These are phyloP conservation scores for Leptoteleia sp. DNA, from an alignment of 1,140 invertebrate genomes.

Conservation along the genomic window DNA sequence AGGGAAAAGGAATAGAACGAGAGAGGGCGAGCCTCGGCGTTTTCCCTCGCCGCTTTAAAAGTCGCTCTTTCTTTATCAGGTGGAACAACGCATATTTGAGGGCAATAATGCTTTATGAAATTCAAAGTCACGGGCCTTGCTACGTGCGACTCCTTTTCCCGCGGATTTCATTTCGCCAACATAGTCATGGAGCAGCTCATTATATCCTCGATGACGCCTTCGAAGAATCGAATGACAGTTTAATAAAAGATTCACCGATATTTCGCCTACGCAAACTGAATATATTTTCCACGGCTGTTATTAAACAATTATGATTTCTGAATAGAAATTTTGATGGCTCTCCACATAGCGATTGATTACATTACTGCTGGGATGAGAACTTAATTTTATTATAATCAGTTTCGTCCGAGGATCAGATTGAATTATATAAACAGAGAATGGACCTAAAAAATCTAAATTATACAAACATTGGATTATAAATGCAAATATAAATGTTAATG, in stretches of 20 bases:
- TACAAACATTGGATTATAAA: too few relatives aligned
- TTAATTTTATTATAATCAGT: slow-evolving; percentile 4
- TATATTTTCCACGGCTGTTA: slow-evolving; percentile 34
- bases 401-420: too few relatives aligned
- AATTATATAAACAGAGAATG: too few relatives aligned
- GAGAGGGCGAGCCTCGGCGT: slow-evolving; percentile 56
- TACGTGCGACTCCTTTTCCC: slow-evolving; percentile 45
- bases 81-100: slow-evolving; percentile 66
- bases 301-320: slow-evolving; percentile 36
- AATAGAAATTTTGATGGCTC: not conserved
- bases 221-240: slow-evolving; percentile 50
- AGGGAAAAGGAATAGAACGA: slow-evolving; percentile 50
- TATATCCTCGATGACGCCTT: slow-evolving; percentile 37
- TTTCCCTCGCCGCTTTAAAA: not conserved
- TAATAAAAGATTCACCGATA: slow-evolving; percentile 47
- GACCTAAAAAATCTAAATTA: too few relatives aligned
- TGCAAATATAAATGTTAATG: too few relatives aligned
- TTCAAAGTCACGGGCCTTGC: slow-evolving; percentile 58
- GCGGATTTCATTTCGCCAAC: slow-evolving; percentile 56
- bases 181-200: slow-evolving; percentile 50
- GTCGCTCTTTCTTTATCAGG: slow-evolving; percentile 46
- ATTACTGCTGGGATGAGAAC: not conserved
- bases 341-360: not conserved
- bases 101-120: slow-evolving; percentile 71
- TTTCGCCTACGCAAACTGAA: slow-evolving; percentile 46